Conservation (phyloP, 2,113 vertebrate genomes). For the Guaruba guarouba region DNA sequence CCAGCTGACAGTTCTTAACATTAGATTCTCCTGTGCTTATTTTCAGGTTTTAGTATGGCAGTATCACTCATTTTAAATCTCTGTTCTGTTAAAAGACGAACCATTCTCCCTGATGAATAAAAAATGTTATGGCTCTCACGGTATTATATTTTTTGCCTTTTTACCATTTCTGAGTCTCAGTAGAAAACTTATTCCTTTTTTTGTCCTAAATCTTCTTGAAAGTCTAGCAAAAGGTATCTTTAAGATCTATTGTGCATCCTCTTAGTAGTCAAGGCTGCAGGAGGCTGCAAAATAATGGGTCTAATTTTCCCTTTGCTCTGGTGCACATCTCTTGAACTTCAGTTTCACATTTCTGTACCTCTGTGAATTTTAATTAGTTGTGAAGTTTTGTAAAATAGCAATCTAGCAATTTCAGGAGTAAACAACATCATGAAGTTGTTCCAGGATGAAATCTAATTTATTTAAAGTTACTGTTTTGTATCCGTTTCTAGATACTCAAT, state of each 20-base stretch:
- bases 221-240: neutral
- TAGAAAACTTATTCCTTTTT: neutral
- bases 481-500: neutral
- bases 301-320: neutral
- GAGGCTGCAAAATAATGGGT: neutral
- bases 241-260: neutral
- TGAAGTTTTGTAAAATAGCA: neutral
- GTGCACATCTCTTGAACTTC: neutral
- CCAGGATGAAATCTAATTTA: neutral
- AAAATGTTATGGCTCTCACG: neutral
- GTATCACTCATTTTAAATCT: slow-evolving; percentile 9
- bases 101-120: neutral
- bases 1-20: neutral
- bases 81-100: neutral
- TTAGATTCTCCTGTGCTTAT: slow-evolving; percentile 11
- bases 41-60: neutral
- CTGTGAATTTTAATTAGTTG: neutral
- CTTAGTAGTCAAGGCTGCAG: neutral
- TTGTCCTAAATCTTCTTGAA: neutral
- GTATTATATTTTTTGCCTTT: neutral
- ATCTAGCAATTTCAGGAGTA: neutral
- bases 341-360: neutral
- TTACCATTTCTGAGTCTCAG: neutral
- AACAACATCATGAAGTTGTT: neutral
- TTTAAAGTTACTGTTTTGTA: neutral